These are phyloP conservation scores for Scaptomyza hsui DNA, from an alignment of 1,140 invertebrate species.

Conservation along the genomic window DNA sequence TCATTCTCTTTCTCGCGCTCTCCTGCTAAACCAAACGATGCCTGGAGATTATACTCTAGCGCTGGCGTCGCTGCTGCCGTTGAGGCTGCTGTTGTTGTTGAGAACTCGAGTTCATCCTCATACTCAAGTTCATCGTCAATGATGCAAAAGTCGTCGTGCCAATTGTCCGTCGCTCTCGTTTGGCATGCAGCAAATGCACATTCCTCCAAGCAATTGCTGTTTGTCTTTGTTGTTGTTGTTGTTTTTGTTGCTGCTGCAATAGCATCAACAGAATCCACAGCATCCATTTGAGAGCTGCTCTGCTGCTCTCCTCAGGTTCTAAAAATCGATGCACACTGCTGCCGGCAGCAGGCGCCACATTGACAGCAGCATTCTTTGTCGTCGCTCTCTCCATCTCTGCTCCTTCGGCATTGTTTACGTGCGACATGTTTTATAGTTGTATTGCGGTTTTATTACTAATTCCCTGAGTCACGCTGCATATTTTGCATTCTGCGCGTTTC, in stretches of 20 bases:
- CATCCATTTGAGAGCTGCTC: conserved; percentile 23
- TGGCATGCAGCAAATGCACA: conserved; percentile 64
- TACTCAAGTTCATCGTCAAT: conserved; percentile 76
- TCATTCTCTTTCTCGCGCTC: conserved; percentile 65
- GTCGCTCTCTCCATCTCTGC: conserved; percentile 15
- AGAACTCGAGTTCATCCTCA: conserved; percentile 62
- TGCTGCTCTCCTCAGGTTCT: conserved; percentile 26
- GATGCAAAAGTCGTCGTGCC: conserved; percentile 62
- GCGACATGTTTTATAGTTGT: conserved; percentile 58
- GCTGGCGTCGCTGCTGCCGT: conserved; percentile 10
- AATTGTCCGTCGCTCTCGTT: conserved; percentile 38
- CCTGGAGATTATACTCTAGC: conserved; percentile 8
- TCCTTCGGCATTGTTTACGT: conserved; percentile 68
- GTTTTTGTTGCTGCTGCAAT: conserved; percentile 8
- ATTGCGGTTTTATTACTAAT: conserved; percentile 26
- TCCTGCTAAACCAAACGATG: conserved; percentile 21
- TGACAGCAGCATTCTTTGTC: conserved; percentile 14
- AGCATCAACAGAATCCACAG: conserved; percentile 38
- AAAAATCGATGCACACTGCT: conserved; percentile 69
- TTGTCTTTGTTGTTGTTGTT: conserved; percentile 3
- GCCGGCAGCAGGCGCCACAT: conserved; percentile 60
- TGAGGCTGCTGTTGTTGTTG: conserved; percentile 21
- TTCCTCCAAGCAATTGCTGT: conserved; percentile 52
- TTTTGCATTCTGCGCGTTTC: conserved; percentile 32
- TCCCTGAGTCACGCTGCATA: conserved; percentile 41